Base-by-base conservation (phyloP, 2,888 invertebrate species). In the Dermolepida albohirtum region DNA sequence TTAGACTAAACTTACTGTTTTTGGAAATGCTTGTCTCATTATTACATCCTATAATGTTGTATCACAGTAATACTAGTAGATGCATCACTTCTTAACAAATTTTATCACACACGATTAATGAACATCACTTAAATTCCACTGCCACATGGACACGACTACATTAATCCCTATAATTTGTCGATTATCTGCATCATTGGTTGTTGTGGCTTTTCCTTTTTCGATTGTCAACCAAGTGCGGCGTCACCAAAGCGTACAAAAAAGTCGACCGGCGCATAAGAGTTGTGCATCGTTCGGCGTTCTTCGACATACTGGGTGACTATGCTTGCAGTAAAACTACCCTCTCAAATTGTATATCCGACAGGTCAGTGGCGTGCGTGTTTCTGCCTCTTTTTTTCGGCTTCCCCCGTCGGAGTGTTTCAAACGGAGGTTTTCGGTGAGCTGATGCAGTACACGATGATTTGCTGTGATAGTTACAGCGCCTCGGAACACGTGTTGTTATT, bases 11-110 rank as follows among this genome's bases (percentile, higher is more conserved):
- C 66, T 66, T 51, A 66, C 66, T 59, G 66, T 66, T 66, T 66
- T 66, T 22, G 66, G 66, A 66, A 66, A 66, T 14, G 66, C 66
- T 59, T 66, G 66, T 41, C 66, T 57, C 66, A 66, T 66, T 59
- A 12, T 66, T 66, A 66, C 57, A 59, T 59, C 55, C 41, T 57
- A 44, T 44, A 57, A 27, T 49, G 16, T 27, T 47, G 34, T 66
- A 57, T 47, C 63, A 49, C 39, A 50, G 29, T 63, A 34, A 40
- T 27, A 59, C 16, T 16, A 49, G 29, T 5, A 47, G 22, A 47
- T 34, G 12, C 34, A 47, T 63, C 63, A 63, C 63, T 47, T 16
- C 29, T 27, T 40, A 54, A 11, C 40, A 40, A 39, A 40, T 16
- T 17, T 14, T 40, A 39, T 16, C 54, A 54, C 54, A 40, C 14